phyloP scores from a whole-genome alignment of 1,140 invertebrate genomes.

The Apolygus lucorum region DNA sequence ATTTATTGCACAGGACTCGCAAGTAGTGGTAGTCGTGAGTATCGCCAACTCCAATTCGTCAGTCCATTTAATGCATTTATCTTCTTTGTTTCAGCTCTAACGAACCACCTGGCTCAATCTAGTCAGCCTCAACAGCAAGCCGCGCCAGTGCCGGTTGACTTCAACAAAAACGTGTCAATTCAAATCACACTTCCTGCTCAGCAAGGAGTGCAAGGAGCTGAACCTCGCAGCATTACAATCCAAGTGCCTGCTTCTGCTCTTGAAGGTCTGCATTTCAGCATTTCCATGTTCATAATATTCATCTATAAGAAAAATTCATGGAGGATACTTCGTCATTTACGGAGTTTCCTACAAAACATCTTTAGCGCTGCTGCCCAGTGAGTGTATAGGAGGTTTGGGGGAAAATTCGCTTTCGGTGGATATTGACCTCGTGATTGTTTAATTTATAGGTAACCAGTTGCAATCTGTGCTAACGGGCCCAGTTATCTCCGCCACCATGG shows the following conservation, averaged over 20 bases:
- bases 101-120: neutral
- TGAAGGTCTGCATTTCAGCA: conserved; percentile 47
- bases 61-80: neutral
- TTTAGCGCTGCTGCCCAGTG: too few species aligned
- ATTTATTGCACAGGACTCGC: neutral
- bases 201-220: conserved; percentile 52
- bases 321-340: too few species aligned
- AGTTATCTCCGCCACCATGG: conserved; percentile 76
- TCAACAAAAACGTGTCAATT: conserved; percentile 46
- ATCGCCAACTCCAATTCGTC: neutral
- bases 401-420: too few species aligned
- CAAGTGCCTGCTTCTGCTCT: conserved; percentile 75
- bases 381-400: too few species aligned
- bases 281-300: neutral
- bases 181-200: conserved; percentile 61
- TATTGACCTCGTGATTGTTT: too few species aligned
- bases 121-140: neutral
- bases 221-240: conserved; percentile 63
- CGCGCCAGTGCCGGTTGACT: conserved; percentile 35
- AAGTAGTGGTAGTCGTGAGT: conserved; percentile 16
- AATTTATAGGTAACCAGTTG: conserved; percentile 29
- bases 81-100: neutral
- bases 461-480: conserved; percentile 46
- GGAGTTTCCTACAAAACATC: too few species aligned
- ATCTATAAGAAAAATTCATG: too few species aligned